Percentiles rank a stretch among this genome's conserved stretches.
These are phyloP conservation scores for Psettodes erumei DNA, from an alignment of 2,113 vertebrate species.

Conservation along the genomic window DNA sequence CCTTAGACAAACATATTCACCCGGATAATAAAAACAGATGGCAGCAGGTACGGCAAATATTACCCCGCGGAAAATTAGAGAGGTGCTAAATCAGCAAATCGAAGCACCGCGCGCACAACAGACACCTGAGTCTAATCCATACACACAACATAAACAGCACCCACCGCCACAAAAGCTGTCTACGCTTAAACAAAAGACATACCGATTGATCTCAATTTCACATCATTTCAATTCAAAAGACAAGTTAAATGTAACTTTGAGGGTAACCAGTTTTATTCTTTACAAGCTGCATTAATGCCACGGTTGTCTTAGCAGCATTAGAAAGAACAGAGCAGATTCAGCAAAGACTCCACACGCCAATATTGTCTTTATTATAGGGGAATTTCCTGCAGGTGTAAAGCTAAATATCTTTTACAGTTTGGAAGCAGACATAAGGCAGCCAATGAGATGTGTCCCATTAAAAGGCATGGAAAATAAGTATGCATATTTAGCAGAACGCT, in stretches of 20 bases:
- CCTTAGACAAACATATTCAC: constrained; percentile 96
- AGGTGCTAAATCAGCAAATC: constrained; percentile 91
- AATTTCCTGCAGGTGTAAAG: constrained; percentile 70
- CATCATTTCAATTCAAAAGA: constrained; percentile 15
- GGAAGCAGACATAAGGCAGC: constrained; percentile 80
- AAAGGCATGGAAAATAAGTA: constrained; percentile 77
- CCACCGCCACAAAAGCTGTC: constrained; percentile 4
- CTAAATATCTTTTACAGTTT: constrained; percentile 73
- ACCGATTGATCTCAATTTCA: constrained; percentile 19
- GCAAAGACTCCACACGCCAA: constrained; percentile 49
- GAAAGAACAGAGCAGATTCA: constrained; percentile 41
- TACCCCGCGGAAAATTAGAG: constrained; percentile 88
- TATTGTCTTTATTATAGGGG: constrained; percentile 68
- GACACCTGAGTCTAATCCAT: constrained; percentile 42
- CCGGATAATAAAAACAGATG: constrained; percentile 95
- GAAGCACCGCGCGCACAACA: constrained; percentile 50
- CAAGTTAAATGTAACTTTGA: constrained; percentile 42
- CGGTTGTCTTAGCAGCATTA: constrained; percentile 18
- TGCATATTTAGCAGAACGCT: constrained; percentile 80
- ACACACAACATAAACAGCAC: constrained; percentile 32
- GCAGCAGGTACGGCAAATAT: constrained; percentile 91
- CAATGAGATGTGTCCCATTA: constrained; percentile 85
- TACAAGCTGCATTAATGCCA: constrained; percentile 37
- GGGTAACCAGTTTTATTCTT: constrained; percentile 34
- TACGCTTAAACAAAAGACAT: constrained; percentile 19